phyloP scores from a whole-genome alignment of 2,797 vertebrate genomes.

The Pangasius macronema region DNA sequence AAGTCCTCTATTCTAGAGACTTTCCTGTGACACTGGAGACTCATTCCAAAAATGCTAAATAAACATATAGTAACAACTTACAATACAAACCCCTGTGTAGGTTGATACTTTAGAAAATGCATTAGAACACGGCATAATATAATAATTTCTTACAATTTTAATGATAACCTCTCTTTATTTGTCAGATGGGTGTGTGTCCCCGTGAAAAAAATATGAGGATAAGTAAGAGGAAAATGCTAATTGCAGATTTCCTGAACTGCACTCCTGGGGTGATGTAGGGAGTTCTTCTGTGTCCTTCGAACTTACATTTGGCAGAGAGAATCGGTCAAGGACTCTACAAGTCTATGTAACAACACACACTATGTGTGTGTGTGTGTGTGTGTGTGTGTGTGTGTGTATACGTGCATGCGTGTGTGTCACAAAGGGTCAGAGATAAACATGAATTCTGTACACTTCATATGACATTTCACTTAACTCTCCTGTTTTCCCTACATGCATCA shows the following conservation, averaged over 20 bases:
- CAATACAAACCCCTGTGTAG: not conserved
- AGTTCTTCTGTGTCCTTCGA: too few species aligned
- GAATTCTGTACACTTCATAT: not conserved
- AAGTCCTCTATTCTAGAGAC: not conserved
- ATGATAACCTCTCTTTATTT: not conserved
- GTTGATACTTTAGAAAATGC: not conserved
- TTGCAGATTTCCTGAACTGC: conserved; percentile 73
- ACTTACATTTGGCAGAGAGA: too few species aligned
- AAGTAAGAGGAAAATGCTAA: conserved; percentile 63
- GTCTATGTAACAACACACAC: too few species aligned
- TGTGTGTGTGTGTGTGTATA: not conserved
- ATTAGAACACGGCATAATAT: not conserved
- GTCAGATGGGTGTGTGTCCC: conserved; percentile 8
- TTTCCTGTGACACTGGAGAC: not conserved
- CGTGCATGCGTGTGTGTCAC: not conserved
- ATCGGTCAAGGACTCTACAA: too few species aligned
- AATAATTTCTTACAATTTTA: not conserved
- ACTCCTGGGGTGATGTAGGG: conserved; percentile 54
- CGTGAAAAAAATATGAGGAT: not conserved
- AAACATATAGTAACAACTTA: not conserved
- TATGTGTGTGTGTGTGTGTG: not conserved
- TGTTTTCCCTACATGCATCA: not conserved
- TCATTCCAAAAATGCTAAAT: not conserved
- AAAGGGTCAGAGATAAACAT: not conserved
- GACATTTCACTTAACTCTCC: not conserved